Base-by-base conservation (phyloP, 2,888 invertebrate species). In the Apocheima hispidaria region DNA sequence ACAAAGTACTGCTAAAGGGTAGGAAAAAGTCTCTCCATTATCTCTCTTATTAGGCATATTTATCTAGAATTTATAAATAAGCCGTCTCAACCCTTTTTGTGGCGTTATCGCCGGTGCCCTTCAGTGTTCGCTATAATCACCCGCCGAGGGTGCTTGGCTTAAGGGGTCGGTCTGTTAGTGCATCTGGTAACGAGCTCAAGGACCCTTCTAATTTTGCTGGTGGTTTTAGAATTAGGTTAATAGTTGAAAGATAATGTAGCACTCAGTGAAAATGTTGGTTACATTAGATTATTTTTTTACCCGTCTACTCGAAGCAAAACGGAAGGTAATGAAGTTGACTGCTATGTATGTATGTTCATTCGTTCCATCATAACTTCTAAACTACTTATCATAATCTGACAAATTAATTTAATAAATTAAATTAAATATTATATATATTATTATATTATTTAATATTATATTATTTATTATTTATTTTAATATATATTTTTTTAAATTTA, bases 91-190 rank as follows among this genome's bases (percentile, higher is more conserved):
- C 54, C 44, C 44, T 50, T 49, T 53, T 53, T 41, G 23, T 21
- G 12, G 33, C 38, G 52, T 35, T 35, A 41, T n/a, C n/a, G 2
- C 33, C 9, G 23, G 21, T 4, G 7, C 50, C 18, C 21, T n/a
- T 44, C 58, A 38, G 51, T 21, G 26, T 38, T 33, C 10, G 48
- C 41, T 16, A 40, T 55, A 55, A 60, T 44, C 26, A 38, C 18
- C 54, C 49, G 7, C 36, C 28, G 43, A 16, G 40, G 38, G 43
- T 28, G 20, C 49, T 54, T 38, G 14, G 36, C 35, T 21, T 43
- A 14, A 26, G 36, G 54, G 55, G 51, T 43, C 28, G 54, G 18
- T 46, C 53, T 38, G 30, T 55, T 33, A 60, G 55, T 51, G 51
- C 55, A 51, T 55, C 40, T 36, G 43, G 21, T 50, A 49, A 49